phyloP scores from a whole-genome alignment of 1,140 invertebrate genomes.

The Harpegnathos saltator region DNA sequence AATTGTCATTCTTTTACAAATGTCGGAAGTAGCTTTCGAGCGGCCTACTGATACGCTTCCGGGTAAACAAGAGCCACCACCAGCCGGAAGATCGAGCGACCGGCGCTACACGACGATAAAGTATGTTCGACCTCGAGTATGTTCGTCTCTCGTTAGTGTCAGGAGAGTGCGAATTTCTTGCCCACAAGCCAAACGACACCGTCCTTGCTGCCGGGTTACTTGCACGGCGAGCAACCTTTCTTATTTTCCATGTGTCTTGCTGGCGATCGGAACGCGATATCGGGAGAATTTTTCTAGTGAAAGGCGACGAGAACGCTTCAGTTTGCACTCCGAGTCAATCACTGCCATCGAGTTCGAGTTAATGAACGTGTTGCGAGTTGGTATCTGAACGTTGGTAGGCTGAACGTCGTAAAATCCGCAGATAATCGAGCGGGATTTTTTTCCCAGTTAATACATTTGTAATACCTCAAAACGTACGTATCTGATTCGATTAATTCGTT shows the following conservation, averaged over 20 bases:
- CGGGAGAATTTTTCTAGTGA: slow-evolving; percentile 41
- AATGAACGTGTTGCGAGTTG: slow-evolving; percentile 5
- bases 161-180: slow-evolving; percentile 43
- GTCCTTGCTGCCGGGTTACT: slow-evolving; percentile 28
- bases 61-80: slow-evolving; percentile 25
- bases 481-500: not conserved
- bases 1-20: too few relatives aligned
- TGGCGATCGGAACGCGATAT: slow-evolving; percentile 39
- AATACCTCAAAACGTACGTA: not conserved
- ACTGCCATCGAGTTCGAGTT: slow-evolving; percentile 1
- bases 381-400: slow-evolving; percentile 7
- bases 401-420: not conserved
- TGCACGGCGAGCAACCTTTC: not conserved
- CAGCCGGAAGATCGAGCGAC: slow-evolving; percentile 24
- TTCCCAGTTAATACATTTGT: slow-evolving; percentile 4
- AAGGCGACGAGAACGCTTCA: slow-evolving; percentile 1
- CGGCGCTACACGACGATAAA: slow-evolving; percentile 6
- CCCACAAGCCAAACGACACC: slow-evolving; percentile 7
- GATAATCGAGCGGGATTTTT: not conserved
- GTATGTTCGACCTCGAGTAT: slow-evolving; percentile 47
- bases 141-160: slow-evolving; percentile 47
- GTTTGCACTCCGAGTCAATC: not conserved
- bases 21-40: not conserved
- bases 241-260: slow-evolving; percentile 34
- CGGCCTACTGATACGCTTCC: not conserved